Percentiles rank a stretch among this genome's conserved stretches.
These are phyloP conservation scores for Phania funesta DNA, from an alignment of 2,888 invertebrate genomes.

Conservation along the genomic window DNA sequence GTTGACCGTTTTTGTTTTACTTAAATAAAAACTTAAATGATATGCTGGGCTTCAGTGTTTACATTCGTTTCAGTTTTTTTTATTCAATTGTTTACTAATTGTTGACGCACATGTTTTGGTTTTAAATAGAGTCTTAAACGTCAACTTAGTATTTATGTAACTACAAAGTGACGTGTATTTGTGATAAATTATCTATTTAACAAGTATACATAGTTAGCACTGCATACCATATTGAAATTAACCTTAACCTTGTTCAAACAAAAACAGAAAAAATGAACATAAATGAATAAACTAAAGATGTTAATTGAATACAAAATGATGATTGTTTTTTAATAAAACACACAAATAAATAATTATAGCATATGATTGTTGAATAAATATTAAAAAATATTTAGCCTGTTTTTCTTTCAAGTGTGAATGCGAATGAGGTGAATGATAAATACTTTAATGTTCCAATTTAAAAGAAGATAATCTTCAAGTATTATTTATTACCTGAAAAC, in stretches of 20 bases:
- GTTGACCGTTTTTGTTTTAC: not conserved
- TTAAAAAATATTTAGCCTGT: not conserved
- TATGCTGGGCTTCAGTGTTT: not conserved
- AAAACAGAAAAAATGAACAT: not conserved
- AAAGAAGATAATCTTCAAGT: slow-evolving; percentile 29
- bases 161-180: not conserved
- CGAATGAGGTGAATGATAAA: not conserved
- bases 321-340: slow-evolving; percentile 21
- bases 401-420: not conserved
- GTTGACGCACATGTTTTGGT: slow-evolving; percentile 53
- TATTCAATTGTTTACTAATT: slow-evolving; percentile 54
- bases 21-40: slow-evolving; percentile 14
- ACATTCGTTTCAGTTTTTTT: slow-evolving; percentile 21
- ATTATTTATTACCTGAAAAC: slow-evolving; percentile 15
- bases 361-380: slow-evolving; percentile 12
- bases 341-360: slow-evolving; percentile 1
- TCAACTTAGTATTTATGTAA: slow-evolving; percentile 11
- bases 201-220: not conserved
- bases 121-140: slow-evolving; percentile 41
- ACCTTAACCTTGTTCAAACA: slow-evolving; percentile 63
- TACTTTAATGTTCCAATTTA: not conserved
- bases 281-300: not conserved
- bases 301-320: slow-evolving; percentile 48
- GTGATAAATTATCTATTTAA: slow-evolving; percentile 9
- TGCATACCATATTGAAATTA: slow-evolving; percentile 20